Conservation (phyloP, 2,888 invertebrate genomes). For the Acanthopleura granulata region DNA sequence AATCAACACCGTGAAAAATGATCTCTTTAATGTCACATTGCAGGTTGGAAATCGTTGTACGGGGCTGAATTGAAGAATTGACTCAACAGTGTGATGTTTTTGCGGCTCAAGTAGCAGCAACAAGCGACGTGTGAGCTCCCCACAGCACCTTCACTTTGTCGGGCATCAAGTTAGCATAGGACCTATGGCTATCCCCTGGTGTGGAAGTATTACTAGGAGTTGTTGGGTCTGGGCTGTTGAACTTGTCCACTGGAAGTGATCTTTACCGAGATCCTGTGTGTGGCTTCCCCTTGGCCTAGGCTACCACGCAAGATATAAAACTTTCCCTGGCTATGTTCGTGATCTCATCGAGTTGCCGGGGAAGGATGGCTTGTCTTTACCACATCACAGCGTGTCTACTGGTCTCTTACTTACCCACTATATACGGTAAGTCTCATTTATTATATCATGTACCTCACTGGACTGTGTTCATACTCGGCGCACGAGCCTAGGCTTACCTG, state of each 20-base stretch:
- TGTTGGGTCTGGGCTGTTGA: background rate
- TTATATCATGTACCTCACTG: no score
- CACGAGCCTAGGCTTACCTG: no score
- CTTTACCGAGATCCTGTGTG: no score
- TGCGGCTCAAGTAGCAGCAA: background rate
- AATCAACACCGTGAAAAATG: conserved; percentile 17
- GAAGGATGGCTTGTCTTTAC: conserved; percentile 5
- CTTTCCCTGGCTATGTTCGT: background rate
- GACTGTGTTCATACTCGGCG: no score
- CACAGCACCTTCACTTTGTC: background rate
- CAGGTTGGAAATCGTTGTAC: conserved; percentile 13
- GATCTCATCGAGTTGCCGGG: background rate
- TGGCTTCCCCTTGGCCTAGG: no score
- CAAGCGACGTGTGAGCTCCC: conserved; percentile 5
- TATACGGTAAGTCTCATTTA: background rate
- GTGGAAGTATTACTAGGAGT: conserved; percentile 8
- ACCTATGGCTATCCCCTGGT: background rate
- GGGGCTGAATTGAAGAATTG: conserved; percentile 3
- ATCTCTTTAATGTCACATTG: conserved; percentile 14
- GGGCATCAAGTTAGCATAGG: background rate
- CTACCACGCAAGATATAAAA: no score
- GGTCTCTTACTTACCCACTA: background rate
- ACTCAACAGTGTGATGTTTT: conserved; percentile 13
- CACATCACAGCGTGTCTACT: background rate
- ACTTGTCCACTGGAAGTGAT: background rate